phyloP scores from a whole-genome alignment of 1,140 invertebrate genomes.

The Dreissena rostriformis region DNA sequence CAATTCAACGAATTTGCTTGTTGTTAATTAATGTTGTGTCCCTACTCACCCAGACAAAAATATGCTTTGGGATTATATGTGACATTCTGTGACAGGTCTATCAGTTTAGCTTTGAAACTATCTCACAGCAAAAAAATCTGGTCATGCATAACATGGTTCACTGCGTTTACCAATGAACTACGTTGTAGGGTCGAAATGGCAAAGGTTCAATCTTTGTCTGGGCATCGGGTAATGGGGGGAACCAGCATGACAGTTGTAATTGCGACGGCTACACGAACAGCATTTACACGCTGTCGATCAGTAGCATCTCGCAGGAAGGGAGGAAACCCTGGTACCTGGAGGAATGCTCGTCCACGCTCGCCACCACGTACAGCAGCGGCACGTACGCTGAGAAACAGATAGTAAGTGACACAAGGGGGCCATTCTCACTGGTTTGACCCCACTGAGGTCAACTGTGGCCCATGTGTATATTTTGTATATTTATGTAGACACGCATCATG shows the following conservation, averaged over 20 bases:
- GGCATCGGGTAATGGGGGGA: slow-evolving; percentile 99
- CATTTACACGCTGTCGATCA: slow-evolving; percentile 98
- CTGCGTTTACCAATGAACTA: background rate
- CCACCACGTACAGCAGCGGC: slow-evolving; percentile 97
- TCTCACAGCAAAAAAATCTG: too few relatives aligned
- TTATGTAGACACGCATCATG: too few relatives aligned
- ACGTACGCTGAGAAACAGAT: slow-evolving; percentile 82
- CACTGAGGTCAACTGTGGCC: background rate
- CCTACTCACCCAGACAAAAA: too few relatives aligned
- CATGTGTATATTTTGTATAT: too few relatives aligned
- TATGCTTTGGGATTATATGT: too few relatives aligned
- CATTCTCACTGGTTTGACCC: background rate
- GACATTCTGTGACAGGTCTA: too few relatives aligned
- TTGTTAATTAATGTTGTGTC: too few relatives aligned
- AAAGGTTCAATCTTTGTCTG: slow-evolving; percentile 99
- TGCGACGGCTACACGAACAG: slow-evolving; percentile 99
- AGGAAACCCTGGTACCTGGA: slow-evolving; percentile 96
- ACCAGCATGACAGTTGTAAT: slow-evolving; percentile 98
- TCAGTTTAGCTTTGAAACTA: too few relatives aligned
- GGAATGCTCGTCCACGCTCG: slow-evolving; percentile 97
- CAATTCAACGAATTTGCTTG: too few relatives aligned
- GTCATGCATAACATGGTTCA: too few relatives aligned
- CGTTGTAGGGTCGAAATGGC: slow-evolving; percentile 92
- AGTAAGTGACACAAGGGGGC: slow-evolving; percentile 63
- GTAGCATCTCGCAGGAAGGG: slow-evolving; percentile 96